Evolutionary conservation across 2,797 vertebrate genomes (phyloP).

Genomic region (Paguma larvata): DNA sequence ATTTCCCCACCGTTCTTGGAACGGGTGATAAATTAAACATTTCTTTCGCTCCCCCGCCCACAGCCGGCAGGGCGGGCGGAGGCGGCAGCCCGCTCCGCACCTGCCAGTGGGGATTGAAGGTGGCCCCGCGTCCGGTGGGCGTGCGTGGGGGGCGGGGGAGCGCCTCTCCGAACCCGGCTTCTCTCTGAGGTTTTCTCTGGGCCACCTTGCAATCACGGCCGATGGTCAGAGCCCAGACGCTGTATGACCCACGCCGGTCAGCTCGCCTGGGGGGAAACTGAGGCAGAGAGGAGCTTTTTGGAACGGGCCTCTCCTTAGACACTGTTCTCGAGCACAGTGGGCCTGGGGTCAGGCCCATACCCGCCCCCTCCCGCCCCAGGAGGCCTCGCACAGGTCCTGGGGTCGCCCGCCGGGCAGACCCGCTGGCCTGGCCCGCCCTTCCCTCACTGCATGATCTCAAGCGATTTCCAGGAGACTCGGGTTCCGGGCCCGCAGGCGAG

Average conservation of each 20-base stretch:
- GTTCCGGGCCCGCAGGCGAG: too few relatives aligned
- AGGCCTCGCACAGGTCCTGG: accelerated
- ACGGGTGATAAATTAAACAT: conserved; percentile 79
- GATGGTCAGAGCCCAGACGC: background rate
- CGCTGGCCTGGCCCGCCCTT: accelerated
- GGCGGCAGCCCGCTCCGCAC: background rate
- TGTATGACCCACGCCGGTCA: background rate
- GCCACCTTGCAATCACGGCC: accelerated
- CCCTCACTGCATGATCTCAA: accelerated
- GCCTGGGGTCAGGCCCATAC: background rate
- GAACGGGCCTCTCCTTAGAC: background rate
- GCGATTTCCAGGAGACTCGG: accelerated
- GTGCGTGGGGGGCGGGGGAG: too few relatives aligned
- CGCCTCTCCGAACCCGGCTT: background rate
- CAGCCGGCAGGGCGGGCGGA: conserved; percentile 36
- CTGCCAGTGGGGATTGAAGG: background rate
- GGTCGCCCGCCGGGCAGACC: background rate
- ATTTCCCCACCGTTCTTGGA: conserved; percentile 65
- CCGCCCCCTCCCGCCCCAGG: background rate
- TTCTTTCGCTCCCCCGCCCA: background rate
- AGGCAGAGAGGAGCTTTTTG: background rate
- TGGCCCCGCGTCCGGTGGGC: too few relatives aligned
- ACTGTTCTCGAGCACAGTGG: too few relatives aligned
- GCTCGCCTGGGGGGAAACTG: background rate
- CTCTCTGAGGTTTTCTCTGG: background rate